These are phyloP conservation scores for Agonopterix subpropinquella DNA, from an alignment of 2,888 invertebrate species.

Conservation along the genomic window DNA sequence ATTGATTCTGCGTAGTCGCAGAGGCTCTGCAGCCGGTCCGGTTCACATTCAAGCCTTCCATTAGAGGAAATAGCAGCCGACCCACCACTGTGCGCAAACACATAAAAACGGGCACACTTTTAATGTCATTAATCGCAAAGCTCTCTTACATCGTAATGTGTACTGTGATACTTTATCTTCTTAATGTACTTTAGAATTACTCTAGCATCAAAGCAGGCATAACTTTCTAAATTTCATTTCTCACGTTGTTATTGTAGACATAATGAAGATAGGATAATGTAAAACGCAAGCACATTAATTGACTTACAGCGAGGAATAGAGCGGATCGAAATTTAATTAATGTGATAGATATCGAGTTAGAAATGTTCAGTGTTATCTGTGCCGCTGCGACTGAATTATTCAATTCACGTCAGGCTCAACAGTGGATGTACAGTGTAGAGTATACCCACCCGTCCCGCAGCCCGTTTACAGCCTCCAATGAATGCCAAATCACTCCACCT, in stretches of 20 bases:
- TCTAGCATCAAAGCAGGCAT: no score
- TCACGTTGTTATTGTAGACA: not conserved
- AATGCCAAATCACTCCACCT: slow-evolving; percentile 44
- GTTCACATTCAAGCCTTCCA: slow-evolving; percentile 17
- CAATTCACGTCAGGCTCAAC: slow-evolving; percentile 37
- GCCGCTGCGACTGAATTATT: slow-evolving; percentile 40
- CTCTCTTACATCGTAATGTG: no score
- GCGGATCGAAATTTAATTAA: slow-evolving; percentile 52
- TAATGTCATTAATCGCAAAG: not conserved
- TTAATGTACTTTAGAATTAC: no score
- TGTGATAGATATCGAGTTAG: slow-evolving; percentile 41
- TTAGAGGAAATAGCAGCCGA: slow-evolving; percentile 33
- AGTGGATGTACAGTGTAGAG: slow-evolving; percentile 18
- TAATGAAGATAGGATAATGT: no score
- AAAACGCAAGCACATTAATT: slow-evolving; percentile 1
- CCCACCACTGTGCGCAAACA: slow-evolving; percentile 2
- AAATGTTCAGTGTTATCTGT: slow-evolving; percentile 33
- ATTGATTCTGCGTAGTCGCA: slow-evolving; percentile 49
- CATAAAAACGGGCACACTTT: not conserved
- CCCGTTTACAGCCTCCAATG: slow-evolving; percentile 24
- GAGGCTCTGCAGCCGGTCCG: slow-evolving; percentile 11
- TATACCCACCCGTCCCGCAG: slow-evolving; percentile 13
- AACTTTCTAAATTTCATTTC: not conserved
- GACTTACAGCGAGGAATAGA: slow-evolving; percentile 11
- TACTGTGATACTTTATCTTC: no score